Conservation (phyloP, 1,140 invertebrate genomes). For the Drosophila bifasciata region DNA sequence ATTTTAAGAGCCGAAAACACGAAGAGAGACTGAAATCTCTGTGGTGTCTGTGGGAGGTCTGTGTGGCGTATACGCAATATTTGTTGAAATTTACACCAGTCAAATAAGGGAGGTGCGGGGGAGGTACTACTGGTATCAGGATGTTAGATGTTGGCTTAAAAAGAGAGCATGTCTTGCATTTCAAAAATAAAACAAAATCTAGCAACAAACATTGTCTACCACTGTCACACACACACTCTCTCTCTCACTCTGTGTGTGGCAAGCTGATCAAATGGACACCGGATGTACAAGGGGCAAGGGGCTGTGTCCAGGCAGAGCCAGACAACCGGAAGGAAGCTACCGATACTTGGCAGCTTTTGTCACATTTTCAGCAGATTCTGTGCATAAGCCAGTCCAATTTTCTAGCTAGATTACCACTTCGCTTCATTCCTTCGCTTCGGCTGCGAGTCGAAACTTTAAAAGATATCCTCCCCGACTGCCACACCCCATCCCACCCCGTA, state of each 20-base stretch:
- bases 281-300: constrained; percentile 10
- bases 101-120: background rate
- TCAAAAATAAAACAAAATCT: constrained; percentile 9
- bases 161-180: constrained; percentile 52
- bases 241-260: constrained; percentile 13
- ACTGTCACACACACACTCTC: constrained; percentile 15
- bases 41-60: constrained; percentile 8
- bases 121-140: too few species aligned
- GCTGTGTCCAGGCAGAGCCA: too few species aligned
- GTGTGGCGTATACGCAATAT: constrained; percentile 71
- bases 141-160: constrained; percentile 15
- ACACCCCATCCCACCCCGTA: too few species aligned
- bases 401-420: constrained; percentile 68
- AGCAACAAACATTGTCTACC: constrained; percentile 26
- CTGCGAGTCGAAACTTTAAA: constrained; percentile 42
- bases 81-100: constrained; percentile 68
- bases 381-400: constrained; percentile 73
- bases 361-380: constrained; percentile 66
- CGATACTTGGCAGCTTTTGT: constrained; percentile 45
- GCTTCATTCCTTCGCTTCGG: constrained; percentile 56
- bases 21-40: constrained; percentile 1
- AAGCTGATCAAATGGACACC: constrained; percentile 48
- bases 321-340: constrained; percentile 43
- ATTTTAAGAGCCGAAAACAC: constrained; percentile 27
- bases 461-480: too few species aligned